Conservation (phyloP, 2,888 invertebrate species). For the Calliopum simillimum region DNA sequence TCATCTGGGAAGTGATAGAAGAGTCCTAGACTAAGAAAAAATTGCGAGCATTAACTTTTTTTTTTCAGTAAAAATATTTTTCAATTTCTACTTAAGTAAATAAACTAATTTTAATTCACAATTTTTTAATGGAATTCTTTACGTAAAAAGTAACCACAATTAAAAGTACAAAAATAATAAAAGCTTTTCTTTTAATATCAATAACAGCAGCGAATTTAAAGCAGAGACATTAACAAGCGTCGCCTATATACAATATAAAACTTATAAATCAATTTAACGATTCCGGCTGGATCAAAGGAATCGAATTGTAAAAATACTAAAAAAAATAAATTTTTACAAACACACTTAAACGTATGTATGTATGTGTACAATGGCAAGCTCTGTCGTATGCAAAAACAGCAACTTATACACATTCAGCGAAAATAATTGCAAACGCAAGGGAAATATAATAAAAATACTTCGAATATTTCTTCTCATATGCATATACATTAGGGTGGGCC, state of each 20-base stretch:
- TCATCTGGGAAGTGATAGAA: too few relatives aligned
- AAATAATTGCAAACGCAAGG: conserved; percentile 14
- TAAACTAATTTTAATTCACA: too few relatives aligned
- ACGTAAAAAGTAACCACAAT: conserved; percentile 1
- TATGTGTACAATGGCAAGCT: too few relatives aligned
- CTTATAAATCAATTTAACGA: conserved; percentile 18
- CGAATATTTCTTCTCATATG: too few relatives aligned
- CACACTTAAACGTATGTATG: neutral
- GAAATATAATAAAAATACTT: neutral
- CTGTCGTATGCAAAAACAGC: too few relatives aligned
- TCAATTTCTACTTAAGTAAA: too few relatives aligned
- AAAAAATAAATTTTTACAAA: neutral
- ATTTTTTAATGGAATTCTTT: conserved; percentile 9
- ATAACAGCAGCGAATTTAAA: neutral
- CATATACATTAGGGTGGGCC: too few relatives aligned
- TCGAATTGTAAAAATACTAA: neutral
- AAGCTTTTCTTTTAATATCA: neutral
- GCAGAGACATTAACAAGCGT: neutral
- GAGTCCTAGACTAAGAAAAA: too few relatives aligned
- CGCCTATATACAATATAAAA: neutral
- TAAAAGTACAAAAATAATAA: conserved; percentile 6
- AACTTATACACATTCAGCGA: conserved; percentile 4
- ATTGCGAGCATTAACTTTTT: too few relatives aligned
- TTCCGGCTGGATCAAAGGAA: neutral
- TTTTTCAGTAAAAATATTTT: too few relatives aligned